Base-by-base conservation (phyloP, 2,888 invertebrate genomes). In the Sinotaia quadrata region DNA sequence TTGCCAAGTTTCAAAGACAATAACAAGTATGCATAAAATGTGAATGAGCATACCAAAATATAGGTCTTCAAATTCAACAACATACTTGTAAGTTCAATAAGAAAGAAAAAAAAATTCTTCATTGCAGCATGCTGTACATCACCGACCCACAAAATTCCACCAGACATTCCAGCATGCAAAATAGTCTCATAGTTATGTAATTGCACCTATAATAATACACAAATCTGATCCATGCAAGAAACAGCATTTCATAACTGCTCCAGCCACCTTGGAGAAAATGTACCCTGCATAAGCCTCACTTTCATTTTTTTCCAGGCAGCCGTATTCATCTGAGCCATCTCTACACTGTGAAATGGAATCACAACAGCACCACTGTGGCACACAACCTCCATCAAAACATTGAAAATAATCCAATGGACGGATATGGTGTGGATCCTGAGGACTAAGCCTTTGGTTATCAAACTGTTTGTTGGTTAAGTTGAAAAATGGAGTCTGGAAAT, bases 251-350 rank as follows among this genome's bases (percentile, higher is more conserved):
- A 33, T 10, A 27, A 27, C 36, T 10, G 37, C 3, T 21, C 33
- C 33, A 36, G 5, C 2, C 21, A 21, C 10, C 2, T 37, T 12
- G 24, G 49, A 15, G n/a, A n/a, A n/a, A n/a, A n/a, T 49, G 10
- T 49, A 7, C 2, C 15, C 10, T 7, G n/a, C 15, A 24, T n/a
- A 15, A 4, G 47, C 47, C 60, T 60, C 47, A 60, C 60, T 47
- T 60, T 44, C 37, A 5, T 21, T 8, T 51, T 27, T 41, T 8
- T 27, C 31, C 8, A 21, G 24, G 61, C 68, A 68, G 7, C 63
- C 68, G 27, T 37, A 29, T 44, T 68, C 68, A 63, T 68, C 68
- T 21, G 68, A 68, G 4, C 68, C 68, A 57, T 68, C 68, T 8
- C 21, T 31, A 27, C 68, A 68, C 44, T 68, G 68, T 2, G 47